Percentiles rank a stretch among this genome's conserved stretches.
Conservation (phyloP, 2,888 invertebrate species). For the Agriopis marginaria region DNA sequence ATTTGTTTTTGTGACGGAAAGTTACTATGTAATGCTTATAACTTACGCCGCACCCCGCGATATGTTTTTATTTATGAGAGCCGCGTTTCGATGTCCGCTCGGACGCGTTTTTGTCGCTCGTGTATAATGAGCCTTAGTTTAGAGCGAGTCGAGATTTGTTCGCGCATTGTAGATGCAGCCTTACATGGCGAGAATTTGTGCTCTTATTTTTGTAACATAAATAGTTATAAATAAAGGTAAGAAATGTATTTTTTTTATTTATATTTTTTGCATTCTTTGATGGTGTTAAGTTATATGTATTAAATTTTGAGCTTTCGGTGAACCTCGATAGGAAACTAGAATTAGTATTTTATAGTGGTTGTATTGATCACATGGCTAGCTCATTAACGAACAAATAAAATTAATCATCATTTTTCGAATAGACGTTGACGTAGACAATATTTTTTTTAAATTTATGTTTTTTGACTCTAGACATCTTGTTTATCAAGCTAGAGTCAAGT, state of each 20-base stretch:
- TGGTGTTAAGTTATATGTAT: conserved; percentile 11
- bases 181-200: conserved; percentile 46
- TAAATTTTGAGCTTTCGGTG: neutral
- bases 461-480: too few relatives aligned
- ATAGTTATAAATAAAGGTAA: conserved; percentile 10
- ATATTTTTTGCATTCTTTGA: conserved; percentile 5
- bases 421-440: too few relatives aligned
- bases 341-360: too few relatives aligned
- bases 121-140: conserved; percentile 63
- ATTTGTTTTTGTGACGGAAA: too few relatives aligned
- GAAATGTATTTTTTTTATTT: conserved; percentile 1
- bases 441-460: too few relatives aligned
- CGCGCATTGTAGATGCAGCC: conserved; percentile 38
- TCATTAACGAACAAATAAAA: too few relatives aligned
- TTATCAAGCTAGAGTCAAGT: too few relatives aligned
- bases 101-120: conserved; percentile 75
- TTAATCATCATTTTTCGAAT: too few relatives aligned
- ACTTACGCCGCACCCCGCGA: conserved; percentile 49
- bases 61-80: conserved; percentile 82
- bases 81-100: conserved; percentile 75
- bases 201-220: conserved; percentile 38
- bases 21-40: too few relatives aligned
- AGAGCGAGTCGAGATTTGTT: conserved; percentile 44
- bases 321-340: neutral
- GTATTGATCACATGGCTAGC: too few relatives aligned